Percentiles rank a stretch among this genome's conserved stretches.
Conservation (phyloP, 2,888 invertebrate genomes). For the Drosophila prostipennis region DNA sequence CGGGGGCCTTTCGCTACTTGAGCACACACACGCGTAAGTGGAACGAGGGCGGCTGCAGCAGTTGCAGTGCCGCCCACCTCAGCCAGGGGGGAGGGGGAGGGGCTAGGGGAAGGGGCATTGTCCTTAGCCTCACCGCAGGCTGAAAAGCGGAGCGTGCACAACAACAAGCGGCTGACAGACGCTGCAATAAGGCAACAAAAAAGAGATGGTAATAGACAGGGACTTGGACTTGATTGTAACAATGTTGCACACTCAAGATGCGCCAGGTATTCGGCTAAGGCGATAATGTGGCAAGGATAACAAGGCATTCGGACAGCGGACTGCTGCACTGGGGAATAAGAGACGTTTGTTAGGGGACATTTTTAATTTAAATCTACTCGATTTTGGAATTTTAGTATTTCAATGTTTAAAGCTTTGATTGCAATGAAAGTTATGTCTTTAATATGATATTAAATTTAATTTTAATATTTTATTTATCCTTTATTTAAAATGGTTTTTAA, state of each 20-base stretch:
- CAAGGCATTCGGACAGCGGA: slow-evolving; percentile 51
- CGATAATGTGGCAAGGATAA: slow-evolving; percentile 81
- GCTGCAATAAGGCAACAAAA: slow-evolving; percentile 4
- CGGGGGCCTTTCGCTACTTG: slow-evolving; percentile 75
- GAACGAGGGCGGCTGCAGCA: slow-evolving; percentile 31
- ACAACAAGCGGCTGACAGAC: slow-evolving; percentile 49
- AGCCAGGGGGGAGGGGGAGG: not conserved
- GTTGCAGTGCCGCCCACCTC: not conserved
- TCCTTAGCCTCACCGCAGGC: slow-evolving; percentile 66
- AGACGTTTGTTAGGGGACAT: not conserved
- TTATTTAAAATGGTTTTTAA: no score
- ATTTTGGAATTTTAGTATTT: no score
- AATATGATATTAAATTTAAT: no score
- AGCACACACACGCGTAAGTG: slow-evolving; percentile 61
- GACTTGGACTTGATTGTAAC: slow-evolving; percentile 66
- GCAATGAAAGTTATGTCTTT: no score
- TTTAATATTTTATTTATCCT: no score
- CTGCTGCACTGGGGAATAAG: slow-evolving; percentile 10
- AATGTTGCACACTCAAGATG: slow-evolving; percentile 75
- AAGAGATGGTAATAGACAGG: slow-evolving; percentile 26
- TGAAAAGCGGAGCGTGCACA: slow-evolving; percentile 67
- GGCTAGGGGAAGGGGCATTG: slow-evolving; percentile 44
- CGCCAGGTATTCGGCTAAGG: slow-evolving; percentile 70
- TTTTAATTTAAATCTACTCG: no score
- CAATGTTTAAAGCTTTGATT: no score